Evolutionary conservation across 2,797 vertebrate species (phyloP), one percentile per base, ranked within the genome.

Genomic region (Cebuella pygmaea): DNA sequence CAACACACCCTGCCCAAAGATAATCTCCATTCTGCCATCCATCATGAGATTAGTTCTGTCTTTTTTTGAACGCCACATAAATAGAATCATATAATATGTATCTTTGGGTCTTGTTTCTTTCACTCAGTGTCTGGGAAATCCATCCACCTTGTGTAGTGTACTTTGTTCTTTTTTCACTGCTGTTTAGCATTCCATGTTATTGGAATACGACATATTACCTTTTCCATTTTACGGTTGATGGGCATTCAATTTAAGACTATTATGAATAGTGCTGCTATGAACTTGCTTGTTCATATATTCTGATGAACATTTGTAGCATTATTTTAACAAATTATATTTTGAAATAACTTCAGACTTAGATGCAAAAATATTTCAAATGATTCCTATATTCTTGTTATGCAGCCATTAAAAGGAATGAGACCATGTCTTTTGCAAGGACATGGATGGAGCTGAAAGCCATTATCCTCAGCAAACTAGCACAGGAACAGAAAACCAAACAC

Each of bases 341-440:
- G 22, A 78, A 96, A 82, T 86, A 72, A 86, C 85, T 96, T 83
- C 52, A 92, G 20, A 67, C 74, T 55, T 86, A 59, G 33, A 82
- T 74, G 39, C 33, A 74, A 82, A 94, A 72, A 36, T n/a, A 90
- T 75, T 91, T 70, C 70, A 83, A 83, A 83, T 70, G 55, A 76
- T 89, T 74, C 46, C 48, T 90, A 41, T 93, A 84, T 84, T 93
- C 24, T 91, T 85, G 33, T 7, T 64, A 64, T 64, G 30, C 30
- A 64, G 61, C 30, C 30, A 64, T 64, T 17, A 64, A 64, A 64
- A 33, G 61, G 61, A 64, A 64, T 7, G 7, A 17, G 61, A 17
- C 14, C 30, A 17, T 17, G 30, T 64, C 61, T 33, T 64, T 33
- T 64, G 61, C 7, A 64, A 64, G 30, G 14, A 64, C 61, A 64